Conservation (phyloP, 2,797 vertebrate genomes). For the Margarornis squamiger region DNA sequence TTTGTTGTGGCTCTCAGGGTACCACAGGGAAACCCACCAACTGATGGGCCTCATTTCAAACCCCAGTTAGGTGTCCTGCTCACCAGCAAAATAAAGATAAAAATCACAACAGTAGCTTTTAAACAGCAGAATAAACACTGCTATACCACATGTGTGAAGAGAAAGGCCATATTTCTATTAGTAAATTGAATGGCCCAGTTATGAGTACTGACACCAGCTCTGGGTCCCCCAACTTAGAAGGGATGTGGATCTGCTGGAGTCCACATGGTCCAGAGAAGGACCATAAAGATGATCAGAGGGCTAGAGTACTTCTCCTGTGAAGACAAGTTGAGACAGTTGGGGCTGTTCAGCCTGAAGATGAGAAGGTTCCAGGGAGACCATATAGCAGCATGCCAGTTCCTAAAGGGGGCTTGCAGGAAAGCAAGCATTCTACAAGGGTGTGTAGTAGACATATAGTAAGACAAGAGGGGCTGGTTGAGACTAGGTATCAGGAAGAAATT, state of each 20-base stretch:
- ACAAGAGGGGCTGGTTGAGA: not conserved
- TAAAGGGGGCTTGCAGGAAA: not conserved
- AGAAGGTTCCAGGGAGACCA: not conserved
- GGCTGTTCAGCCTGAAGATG: not conserved
- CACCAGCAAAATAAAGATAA: not conserved
- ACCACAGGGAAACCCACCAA: not conserved
- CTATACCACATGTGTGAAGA: not conserved
- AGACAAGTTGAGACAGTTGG: not conserved
- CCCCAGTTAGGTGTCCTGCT: not conserved
- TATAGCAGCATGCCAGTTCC: not conserved
- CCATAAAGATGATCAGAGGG: not conserved
- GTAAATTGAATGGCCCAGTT: not conserved
- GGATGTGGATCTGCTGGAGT: not conserved
- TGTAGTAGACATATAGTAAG: not conserved
- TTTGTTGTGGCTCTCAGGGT: not conserved
- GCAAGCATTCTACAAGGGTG: not conserved
- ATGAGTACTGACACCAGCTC: not conserved
- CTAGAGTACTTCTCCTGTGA: not conserved
- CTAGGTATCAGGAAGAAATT: not conserved
- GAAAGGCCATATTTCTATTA: not conserved
- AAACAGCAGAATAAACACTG: not conserved
- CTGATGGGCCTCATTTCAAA: fast-evolving
- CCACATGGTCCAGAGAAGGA: not conserved
- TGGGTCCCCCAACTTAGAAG: not conserved
- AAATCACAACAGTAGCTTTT: not conserved